Base-by-base conservation (phyloP, 1,140 invertebrate species). In the Drosophila equinoxialis region DNA sequence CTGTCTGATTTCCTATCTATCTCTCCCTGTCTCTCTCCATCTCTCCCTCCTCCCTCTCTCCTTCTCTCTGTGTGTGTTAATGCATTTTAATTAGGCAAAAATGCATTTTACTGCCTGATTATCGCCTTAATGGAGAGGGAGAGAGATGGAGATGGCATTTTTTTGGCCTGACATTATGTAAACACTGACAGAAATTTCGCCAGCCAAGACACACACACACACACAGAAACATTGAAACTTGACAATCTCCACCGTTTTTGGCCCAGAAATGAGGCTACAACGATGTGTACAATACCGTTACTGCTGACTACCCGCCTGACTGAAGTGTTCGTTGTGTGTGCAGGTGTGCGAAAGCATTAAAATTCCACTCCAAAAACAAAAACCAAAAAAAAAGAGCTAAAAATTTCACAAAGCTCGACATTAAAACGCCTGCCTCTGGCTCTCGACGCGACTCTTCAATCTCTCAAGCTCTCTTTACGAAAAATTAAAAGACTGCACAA, bases 261-360 rank as follows among this genome's bases (percentile, higher is more conserved):
- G 81, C 82, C 79, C 79, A 87, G 74, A 87, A 87, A 87, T 79
- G 86, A 83, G 83, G 83, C 78, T 89, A 87, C 72, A 13, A 39
- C 37, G 11, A 65, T 80, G 20, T 51, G 39, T 30, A 42, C 26
- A 57, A 54, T 79, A 79, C 83, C 76, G 79, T 89, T 87, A 74
- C 62, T 70, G 42, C 17, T 48, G 45, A 17, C 17, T 17, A 17
- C 17, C 17, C 17, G 17, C 17, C 17, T 17, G 17, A 5, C 45
- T 51, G 11, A 6, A 6, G 41, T 42, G 41, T 42, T 13, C n/a
- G 42, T 14, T 20, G 45, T 51, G 79, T 83, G 80, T 82, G 84
- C 84, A 89, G 84, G 84, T 89, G 84, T 89, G 81, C 84, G 77
- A 84, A 89, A 76, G 84, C 84, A 89, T 87, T 89, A 87, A 87